Conservation (phyloP, 2,888 invertebrate species). For the Nycteola revayana region DNA sequence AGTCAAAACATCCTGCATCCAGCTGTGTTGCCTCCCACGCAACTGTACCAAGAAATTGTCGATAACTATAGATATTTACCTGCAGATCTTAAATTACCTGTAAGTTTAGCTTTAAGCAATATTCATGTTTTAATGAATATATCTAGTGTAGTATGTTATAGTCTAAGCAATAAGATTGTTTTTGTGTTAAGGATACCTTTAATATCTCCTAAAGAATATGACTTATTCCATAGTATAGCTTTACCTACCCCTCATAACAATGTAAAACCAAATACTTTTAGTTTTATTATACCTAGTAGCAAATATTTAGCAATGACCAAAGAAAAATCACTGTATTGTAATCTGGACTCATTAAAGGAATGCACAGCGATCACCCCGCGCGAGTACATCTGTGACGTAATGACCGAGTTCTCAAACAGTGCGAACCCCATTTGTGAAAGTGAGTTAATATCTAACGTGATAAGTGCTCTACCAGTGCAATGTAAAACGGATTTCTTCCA, state of each 20-base stretch:
- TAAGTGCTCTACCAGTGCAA: conserved; percentile 5
- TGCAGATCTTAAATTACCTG: conserved; percentile 9
- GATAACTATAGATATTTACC: conserved; percentile 20
- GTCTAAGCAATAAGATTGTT: conserved; percentile 17
- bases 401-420: conserved; percentile 2
- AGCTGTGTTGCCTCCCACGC: conserved; percentile 21
- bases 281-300: conserved; percentile 1
- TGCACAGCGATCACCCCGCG: conserved; percentile 6
- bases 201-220: neutral
- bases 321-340: neutral
- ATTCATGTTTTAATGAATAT: conserved; percentile 17
- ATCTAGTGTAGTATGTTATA: conserved; percentile 16
- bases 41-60: conserved; percentile 22
- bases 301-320: neutral
- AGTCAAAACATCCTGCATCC: conserved; percentile 29
- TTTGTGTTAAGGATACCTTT: conserved; percentile 6
- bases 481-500: conserved; percentile 9
- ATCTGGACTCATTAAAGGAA: neutral
- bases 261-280: conserved; percentile 2
- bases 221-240: conserved; percentile 4
- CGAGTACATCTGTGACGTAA: conserved; percentile 3
- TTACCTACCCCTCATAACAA: conserved; percentile 4
- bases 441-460: conserved; percentile 16
- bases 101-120: conserved; percentile 11
- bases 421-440: conserved; percentile 19